Percentiles rank a stretch among this genome's conserved stretches.
phyloP scores from a whole-genome alignment of 1,140 invertebrate species.

The Varroa destructor region DNA sequence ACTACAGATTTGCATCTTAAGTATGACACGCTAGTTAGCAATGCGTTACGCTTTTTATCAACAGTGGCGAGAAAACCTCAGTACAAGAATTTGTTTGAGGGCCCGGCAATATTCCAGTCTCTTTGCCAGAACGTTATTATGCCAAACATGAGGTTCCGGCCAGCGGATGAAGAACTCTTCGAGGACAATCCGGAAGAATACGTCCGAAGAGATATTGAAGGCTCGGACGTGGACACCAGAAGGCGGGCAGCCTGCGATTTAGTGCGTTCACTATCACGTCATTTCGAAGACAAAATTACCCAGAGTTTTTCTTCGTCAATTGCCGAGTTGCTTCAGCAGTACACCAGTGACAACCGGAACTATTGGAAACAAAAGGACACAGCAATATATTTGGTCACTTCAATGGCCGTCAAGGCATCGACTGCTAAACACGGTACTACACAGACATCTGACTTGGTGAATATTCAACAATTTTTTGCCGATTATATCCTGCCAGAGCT shows the following conservation, averaged over 20 bases:
- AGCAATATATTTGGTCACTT: conserved; percentile 87
- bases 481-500: conserved; percentile 74
- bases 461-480: conserved; percentile 70
- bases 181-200: conserved; percentile 97
- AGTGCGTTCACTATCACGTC: conserved; percentile 69
- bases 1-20: conserved; percentile 69
- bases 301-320: conserved; percentile 81
- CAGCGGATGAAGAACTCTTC: conserved; percentile 85
- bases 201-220: conserved; percentile 89
- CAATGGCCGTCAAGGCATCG: conserved; percentile 73
- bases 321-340: conserved; percentile 51
- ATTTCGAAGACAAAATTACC: conserved; percentile 83
- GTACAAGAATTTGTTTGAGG: conserved; percentile 78
- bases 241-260: conserved; percentile 88
- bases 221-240: conserved; percentile 91
- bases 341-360: conserved; percentile 54
- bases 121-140: conserved; percentile 97
- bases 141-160: conserved; percentile 92
- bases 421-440: conserved; percentile 83
- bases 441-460: conserved; percentile 71
- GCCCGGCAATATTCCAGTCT: conserved; percentile 63
- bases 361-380: conserved; percentile 91
- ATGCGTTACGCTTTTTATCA: conserved; percentile 84
- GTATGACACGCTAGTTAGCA: conserved; percentile 85
- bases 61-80: conserved; percentile 77